Evolutionary conservation across 2,797 vertebrate species (phyloP).

Genomic region (Tenualosa ilisha): DNA sequence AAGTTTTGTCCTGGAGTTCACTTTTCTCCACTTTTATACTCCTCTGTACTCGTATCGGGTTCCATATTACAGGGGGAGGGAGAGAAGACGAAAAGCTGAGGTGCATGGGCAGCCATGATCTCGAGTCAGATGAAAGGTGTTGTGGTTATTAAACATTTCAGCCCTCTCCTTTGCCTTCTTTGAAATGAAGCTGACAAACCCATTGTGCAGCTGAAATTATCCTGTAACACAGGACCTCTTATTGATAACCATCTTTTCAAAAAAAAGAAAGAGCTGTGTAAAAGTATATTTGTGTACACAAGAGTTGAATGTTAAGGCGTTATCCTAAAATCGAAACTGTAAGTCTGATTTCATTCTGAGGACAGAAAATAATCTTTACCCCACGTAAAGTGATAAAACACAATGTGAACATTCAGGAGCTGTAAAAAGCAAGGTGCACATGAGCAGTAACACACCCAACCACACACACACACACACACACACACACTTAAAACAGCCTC

Average conservation of each 20-base stretch:
- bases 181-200: constrained; percentile 54
- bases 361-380: constrained; percentile 24
- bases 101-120: constrained; percentile 46
- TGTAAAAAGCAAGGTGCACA: background rate
- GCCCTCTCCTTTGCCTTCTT: constrained; percentile 46
- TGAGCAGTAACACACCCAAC: background rate
- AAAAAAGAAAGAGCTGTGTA: background rate
- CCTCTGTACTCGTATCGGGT: constrained; percentile 54
- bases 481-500: constrained; percentile 33
- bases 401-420: background rate
- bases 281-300: background rate
- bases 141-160: constrained; percentile 53
- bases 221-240: constrained; percentile 50
- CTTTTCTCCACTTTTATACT: constrained; percentile 39
- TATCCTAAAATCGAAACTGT: background rate
- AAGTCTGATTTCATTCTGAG: background rate
- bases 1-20: constrained; percentile 52
- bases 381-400: background rate
- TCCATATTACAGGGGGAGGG: constrained; percentile 47
- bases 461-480: background rate
- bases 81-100: constrained; percentile 53
- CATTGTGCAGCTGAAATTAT: constrained; percentile 50
- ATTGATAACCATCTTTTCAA: constrained; percentile 35
- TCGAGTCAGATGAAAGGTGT: constrained; percentile 58
- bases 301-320: background rate